Percentiles rank a stretch among this genome's conserved stretches.
Evolutionary conservation across 2,113 vertebrate genomes (phyloP).

Genomic region (Cinclus cinclus): DNA sequence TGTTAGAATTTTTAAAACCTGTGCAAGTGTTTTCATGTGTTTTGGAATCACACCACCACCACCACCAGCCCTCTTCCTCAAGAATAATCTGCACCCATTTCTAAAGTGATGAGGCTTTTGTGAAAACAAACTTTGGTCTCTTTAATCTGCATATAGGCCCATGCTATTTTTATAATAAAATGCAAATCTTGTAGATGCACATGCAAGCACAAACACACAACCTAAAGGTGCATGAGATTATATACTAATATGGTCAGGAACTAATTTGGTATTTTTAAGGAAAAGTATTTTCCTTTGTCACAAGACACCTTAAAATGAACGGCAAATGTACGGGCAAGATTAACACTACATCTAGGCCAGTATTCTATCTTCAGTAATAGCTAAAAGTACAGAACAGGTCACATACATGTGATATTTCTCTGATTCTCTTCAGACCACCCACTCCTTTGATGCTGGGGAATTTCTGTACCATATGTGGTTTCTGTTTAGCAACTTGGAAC

Average conservation of each 20-base stretch:
- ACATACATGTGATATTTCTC: accelerated
- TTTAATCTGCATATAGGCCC: neutral
- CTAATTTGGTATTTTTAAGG: neutral
- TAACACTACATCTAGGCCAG: neutral
- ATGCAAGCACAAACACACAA: neutral
- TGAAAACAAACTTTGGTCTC: neutral
- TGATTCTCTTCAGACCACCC: neutral
- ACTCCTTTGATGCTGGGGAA: neutral
- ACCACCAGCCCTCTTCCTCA: neutral
- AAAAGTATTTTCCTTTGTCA: neutral
- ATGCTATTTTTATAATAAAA: neutral
- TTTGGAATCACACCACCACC: neutral
- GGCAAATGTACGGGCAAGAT: neutral
- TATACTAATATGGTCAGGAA: neutral
- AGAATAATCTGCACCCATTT: neutral
- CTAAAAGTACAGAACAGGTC: neutral
- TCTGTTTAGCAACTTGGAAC: neutral
- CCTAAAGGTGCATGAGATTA: neutral
- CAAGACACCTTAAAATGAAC: neutral
- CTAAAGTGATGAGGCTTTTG: neutral
- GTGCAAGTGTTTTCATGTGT: neutral
- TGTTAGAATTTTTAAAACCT: neutral
- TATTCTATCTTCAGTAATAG: neutral
- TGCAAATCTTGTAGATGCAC: neutral
- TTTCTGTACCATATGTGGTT: neutral